A percentile compares a stretch with the other conserved stretches of the same genome.
Evolutionary conservation across 1,140 invertebrate genomes (phyloP).

Genomic region (Apolygus lucorum): DNA sequence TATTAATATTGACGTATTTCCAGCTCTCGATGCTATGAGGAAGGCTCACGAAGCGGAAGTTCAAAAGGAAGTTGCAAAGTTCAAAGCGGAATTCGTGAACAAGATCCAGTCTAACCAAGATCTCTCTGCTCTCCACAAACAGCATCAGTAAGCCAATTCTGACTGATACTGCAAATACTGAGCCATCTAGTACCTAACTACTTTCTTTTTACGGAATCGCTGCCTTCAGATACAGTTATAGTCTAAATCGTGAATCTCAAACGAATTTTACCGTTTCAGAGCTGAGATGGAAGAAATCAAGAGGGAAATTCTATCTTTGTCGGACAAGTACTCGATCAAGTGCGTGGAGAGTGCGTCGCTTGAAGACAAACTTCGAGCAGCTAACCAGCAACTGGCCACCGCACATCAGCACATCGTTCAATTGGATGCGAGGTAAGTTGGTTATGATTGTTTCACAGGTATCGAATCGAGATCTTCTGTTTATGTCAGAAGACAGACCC

Average conservation of each 20-base stretch:
- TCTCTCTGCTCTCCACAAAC: slow-evolving; percentile 46
- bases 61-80: slow-evolving; percentile 74
- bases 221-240: background rate
- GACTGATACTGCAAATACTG: too few relatives aligned
- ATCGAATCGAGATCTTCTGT: too few relatives aligned
- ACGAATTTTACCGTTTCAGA: slow-evolving; percentile 48
- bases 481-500: too few relatives aligned
- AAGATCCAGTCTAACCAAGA: slow-evolving; percentile 55
- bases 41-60: slow-evolving; percentile 89
- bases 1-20: slow-evolving; percentile 32
- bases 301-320: slow-evolving; percentile 74
- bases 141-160: slow-evolving; percentile 46
- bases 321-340: slow-evolving; percentile 83
- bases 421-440: slow-evolving; percentile 60
- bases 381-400: slow-evolving; percentile 66
- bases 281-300: slow-evolving; percentile 76
- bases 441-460: too few relatives aligned
- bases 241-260: too few relatives aligned
- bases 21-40: slow-evolving; percentile 82
- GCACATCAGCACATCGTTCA: slow-evolving; percentile 71
- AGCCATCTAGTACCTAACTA: background rate
- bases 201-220: background rate
- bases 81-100: slow-evolving; percentile 74
- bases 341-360: slow-evolving; percentile 80
- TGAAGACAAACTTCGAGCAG: slow-evolving; percentile 68